Base-by-base conservation (phyloP, 2,797 vertebrate genomes). In the Sarcoramphus papa region DNA sequence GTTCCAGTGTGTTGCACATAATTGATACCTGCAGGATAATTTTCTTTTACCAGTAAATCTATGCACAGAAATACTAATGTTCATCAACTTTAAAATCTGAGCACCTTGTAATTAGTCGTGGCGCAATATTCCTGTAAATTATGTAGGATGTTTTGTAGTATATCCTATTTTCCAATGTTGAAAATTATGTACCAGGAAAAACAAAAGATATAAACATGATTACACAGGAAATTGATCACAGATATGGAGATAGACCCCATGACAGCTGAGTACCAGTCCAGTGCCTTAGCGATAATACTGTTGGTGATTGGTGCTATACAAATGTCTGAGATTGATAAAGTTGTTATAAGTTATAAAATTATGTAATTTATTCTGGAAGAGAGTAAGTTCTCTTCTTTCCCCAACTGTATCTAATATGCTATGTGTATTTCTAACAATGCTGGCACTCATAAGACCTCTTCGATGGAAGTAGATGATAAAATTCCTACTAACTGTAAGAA, bases 271-370 rank as follows among this genome's bases (percentile, higher is more conserved):
- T 78, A 47, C 82, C 89, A 88, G 76, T n/a, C 67, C 82, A 88
- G 94, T 93, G 96, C 97, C 96, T 91, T 90, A 82, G 85, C n/a
- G 88, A 86, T 57, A 40, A 51, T 41, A 18, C 76, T 63, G 70
- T 60, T 73, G 91, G 93, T 84, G 89, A 54, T 90, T 48, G 96
- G 95, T 96, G 92, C 94, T 95, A 69, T 48, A 31, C 65, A 67
- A 73, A 60, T 40, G 76, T 62, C 87, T 69, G 37, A 43, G 90
- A 85, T 9, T n/a, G 86, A 62, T 54, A 4, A 80, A 72, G 72
- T 40, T 84, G 64, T 79, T 82, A 1, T 31, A 30, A 74, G 53
- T 70, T 73, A 53, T 2, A 64, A 83, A 92, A 53, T 69, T 3
- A 35, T 35, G 68, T 64, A 7, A 74, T 2, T 63, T 45, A 4